Percentiles rank a stretch among this genome's conserved stretches.
Evolutionary conservation across 1,140 invertebrate genomes (phyloP).

Genomic region (Prorops nasuta): DNA sequence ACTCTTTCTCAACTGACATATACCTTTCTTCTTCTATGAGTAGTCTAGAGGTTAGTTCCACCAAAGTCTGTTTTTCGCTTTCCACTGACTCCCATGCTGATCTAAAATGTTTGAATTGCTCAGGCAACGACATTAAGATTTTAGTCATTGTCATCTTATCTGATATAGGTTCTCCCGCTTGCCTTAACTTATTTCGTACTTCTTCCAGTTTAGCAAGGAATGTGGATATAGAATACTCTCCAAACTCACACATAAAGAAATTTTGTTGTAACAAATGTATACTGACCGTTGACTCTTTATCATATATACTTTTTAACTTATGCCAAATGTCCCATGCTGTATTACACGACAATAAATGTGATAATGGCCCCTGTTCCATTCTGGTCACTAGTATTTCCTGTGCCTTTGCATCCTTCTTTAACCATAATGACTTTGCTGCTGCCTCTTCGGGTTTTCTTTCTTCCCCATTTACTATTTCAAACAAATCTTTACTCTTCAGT

Average conservation of each 20-base stretch:
- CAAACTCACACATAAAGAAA: neutral
- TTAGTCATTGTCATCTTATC: conserved; percentile 32
- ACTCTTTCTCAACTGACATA: too few relatives aligned
- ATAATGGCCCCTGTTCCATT: too few relatives aligned
- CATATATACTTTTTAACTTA: too few relatives aligned
- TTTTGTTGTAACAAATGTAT: conserved; percentile 1
- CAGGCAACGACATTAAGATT: conserved; percentile 29
- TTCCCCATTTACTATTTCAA: conserved; percentile 5
- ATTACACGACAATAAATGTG: too few relatives aligned
- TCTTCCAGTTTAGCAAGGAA: neutral
- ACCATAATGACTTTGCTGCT: conserved; percentile 6
- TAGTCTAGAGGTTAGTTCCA: conserved; percentile 32
- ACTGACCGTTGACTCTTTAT: neutral
- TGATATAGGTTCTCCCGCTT: conserved; percentile 14
- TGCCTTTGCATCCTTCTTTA: conserved; percentile 7
- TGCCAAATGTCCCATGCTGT: conserved; percentile 6
- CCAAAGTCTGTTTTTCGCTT: conserved; percentile 20
- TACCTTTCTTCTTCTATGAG: conserved; percentile 25
- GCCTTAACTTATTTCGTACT: neutral
- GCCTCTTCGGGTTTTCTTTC: conserved; percentile 6
- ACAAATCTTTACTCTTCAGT: conserved; percentile 9
- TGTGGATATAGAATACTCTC: neutral
- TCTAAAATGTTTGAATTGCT: conserved; percentile 34
- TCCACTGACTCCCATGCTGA: conserved; percentile 40
- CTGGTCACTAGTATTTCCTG: neutral